Percentiles rank a stretch among this genome's conserved stretches.
Conservation (phyloP, 2,113 vertebrate species). For the Mus pahari region DNA sequence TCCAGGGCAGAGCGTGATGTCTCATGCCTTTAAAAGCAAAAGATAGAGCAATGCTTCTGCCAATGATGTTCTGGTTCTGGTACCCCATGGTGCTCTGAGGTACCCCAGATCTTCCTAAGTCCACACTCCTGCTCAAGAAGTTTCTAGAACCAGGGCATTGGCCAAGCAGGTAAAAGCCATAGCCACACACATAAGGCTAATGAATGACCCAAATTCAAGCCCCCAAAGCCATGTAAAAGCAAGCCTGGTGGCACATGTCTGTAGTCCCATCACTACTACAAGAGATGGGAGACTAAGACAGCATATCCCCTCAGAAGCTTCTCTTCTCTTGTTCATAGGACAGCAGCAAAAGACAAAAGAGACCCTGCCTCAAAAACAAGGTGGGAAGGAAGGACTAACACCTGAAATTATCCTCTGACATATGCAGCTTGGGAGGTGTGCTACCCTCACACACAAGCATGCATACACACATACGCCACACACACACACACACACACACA, state of each 20-base stretch:
- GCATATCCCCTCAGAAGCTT: not conserved
- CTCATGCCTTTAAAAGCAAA: not conserved
- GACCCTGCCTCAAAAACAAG: not conserved
- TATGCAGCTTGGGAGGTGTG: not conserved
- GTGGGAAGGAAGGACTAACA: not conserved
- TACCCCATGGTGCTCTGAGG: rapidly evolving
- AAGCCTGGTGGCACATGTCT: not conserved
- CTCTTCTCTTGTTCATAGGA: not conserved
- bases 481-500: not conserved
- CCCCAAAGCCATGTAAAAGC: not conserved
- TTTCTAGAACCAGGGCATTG: too few species aligned
- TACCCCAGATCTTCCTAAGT: not conserved
- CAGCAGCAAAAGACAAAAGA: not conserved
- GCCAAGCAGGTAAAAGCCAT: not conserved
- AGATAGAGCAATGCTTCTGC: not conserved
- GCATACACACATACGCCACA: not conserved
- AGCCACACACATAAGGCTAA: not conserved
- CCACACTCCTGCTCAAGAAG: not conserved
- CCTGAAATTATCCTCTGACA: not conserved
- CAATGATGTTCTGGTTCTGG: not conserved
- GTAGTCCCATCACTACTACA: not conserved
- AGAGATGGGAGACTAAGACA: not conserved
- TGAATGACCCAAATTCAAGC: not conserved
- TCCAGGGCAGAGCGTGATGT: not conserved
- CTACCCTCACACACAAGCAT: not conserved